A percentile compares a stretch with the other conserved stretches of the same genome.
Conservation (phyloP, 2,113 vertebrate species). For the Prochilodus magdalenae region DNA sequence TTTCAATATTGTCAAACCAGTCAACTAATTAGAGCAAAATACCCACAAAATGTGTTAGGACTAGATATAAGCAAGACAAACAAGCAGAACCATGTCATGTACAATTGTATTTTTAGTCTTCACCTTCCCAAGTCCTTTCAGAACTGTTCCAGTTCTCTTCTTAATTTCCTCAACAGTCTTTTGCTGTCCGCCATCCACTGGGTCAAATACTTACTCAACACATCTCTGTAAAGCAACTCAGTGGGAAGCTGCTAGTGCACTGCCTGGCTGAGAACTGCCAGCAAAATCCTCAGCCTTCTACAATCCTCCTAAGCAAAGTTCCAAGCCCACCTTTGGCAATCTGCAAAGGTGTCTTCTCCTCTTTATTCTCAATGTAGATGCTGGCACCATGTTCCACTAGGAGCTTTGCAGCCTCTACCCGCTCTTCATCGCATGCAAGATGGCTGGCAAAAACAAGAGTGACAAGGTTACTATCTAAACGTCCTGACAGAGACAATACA, state of each 20-base stretch:
- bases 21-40: not conserved
- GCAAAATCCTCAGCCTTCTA: constrained; percentile 80
- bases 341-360: constrained; percentile 93
- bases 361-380: constrained; percentile 97
- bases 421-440: constrained; percentile 95
- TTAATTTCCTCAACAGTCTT: not conserved
- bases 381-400: constrained; percentile 93
- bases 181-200: not conserved
- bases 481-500: not conserved
- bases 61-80: no score
- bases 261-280: not conserved
- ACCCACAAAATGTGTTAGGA: not conserved
- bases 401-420: constrained; percentile 92
- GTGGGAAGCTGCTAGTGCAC: not conserved
- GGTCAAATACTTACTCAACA: not conserved
- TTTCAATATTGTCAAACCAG: not conserved
- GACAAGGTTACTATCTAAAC: not conserved
- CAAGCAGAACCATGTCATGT: no score
- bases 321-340: constrained; percentile 86
- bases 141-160: not conserved
- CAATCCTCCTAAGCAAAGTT: constrained; percentile 84
- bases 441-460: constrained; percentile 77
- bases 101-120: no score
- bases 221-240: not conserved
- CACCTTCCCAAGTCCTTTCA: not conserved